Evolutionary conservation across 2,888 invertebrate species (phyloP).

Genomic region (Scaeva pyrastri): DNA sequence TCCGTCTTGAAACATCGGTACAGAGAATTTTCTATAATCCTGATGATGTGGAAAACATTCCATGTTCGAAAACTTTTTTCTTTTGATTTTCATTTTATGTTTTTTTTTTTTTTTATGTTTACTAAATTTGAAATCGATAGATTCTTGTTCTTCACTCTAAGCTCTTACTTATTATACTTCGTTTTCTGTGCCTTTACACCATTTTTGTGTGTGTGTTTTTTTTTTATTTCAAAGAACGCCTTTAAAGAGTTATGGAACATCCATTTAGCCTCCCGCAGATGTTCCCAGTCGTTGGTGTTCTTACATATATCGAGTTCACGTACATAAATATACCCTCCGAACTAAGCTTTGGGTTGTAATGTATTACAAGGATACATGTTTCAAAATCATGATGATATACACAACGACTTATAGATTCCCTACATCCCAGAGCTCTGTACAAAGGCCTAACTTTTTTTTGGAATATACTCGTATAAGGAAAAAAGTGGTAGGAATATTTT

Average conservation of each 20-base stretch:
- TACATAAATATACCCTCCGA: slow-evolving; percentile 6
- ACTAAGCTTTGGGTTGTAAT: slow-evolving; percentile 19
- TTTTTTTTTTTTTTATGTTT: neutral
- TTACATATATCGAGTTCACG: neutral
- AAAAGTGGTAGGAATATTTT: neutral
- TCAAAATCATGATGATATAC: slow-evolving; percentile 11
- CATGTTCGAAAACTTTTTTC: neutral
- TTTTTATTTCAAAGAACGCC: neutral
- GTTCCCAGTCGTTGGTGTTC: neutral
- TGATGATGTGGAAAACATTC: neutral
- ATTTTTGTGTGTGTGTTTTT: neutral
- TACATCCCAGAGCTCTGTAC: neutral
- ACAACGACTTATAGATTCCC: neutral
- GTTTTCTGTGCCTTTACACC: neutral
- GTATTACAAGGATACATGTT: slow-evolving; percentile 14
- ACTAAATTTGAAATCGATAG: slow-evolving; percentile 9
- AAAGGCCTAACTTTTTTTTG: neutral
- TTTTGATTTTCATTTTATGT: no score
- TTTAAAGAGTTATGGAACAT: slow-evolving; percentile 26
- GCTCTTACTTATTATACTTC: neutral
- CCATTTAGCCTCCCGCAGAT: neutral
- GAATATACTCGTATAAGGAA: neutral
- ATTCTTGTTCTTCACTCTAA: neutral
- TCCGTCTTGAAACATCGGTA: neutral
- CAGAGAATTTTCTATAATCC: neutral